Percentiles rank a stretch among this genome's conserved stretches.
phyloP scores from a whole-genome alignment of 2,113 vertebrate genomes.

The Pluvialis apricaria region DNA sequence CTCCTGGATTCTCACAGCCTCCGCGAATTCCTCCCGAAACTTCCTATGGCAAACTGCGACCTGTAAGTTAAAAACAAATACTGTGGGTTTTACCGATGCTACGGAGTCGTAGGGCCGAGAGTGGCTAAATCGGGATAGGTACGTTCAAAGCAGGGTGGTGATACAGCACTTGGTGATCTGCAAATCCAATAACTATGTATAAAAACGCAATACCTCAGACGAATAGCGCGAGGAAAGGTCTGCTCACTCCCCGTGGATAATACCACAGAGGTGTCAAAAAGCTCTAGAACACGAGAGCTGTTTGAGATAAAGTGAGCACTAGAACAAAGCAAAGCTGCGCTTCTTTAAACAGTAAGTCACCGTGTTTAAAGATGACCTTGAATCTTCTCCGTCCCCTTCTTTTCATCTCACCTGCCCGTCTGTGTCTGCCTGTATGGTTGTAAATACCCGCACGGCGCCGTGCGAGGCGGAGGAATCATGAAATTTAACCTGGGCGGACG shows the following conservation, averaged over 20 bases:
- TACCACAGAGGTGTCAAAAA: neutral
- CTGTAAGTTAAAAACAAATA: slow-evolving; percentile 76
- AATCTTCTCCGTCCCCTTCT: neutral
- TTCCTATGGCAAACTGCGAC: slow-evolving; percentile 89
- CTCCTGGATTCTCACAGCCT: slow-evolving; percentile 84
- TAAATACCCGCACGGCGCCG: neutral
- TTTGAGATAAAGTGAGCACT: neutral
- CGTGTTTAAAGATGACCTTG: neutral
- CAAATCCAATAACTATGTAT: neutral
- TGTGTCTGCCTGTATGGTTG: neutral
- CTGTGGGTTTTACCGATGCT: neutral
- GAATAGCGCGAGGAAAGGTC: neutral
- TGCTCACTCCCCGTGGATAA: neutral
- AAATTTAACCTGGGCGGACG: neutral
- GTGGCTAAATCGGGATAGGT: too few relatives aligned
- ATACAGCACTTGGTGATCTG: neutral
- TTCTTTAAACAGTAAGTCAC: neutral
- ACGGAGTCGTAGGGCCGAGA: neutral
- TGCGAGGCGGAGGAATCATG: neutral
- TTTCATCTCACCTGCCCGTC: neutral
- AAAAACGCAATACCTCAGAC: accelerated
- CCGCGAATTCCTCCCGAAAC: slow-evolving; percentile 80
- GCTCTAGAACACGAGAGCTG: neutral
- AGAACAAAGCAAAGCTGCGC: neutral
- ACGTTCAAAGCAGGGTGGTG: neutral